Conservation (phyloP, 2,888 invertebrate species). For the Sminthurinus aureus region DNA sequence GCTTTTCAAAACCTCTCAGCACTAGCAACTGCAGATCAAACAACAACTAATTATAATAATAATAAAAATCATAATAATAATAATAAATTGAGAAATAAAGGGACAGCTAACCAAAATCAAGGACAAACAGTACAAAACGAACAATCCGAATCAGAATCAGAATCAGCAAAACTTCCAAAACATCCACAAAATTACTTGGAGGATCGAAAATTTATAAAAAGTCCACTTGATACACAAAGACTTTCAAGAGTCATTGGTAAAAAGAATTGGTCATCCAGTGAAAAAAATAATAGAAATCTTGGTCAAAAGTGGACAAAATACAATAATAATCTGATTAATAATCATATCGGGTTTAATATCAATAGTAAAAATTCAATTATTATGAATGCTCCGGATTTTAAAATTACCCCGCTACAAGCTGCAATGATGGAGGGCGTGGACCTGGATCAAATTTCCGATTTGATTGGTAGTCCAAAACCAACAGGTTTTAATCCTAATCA, state of each 20-base stretch:
- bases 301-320: not conserved
- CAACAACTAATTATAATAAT: not conserved
- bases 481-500: not conserved
- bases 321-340: too few relatives aligned
- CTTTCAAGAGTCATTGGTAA: not conserved
- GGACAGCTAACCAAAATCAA: not conserved
- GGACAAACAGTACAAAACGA: not conserved
- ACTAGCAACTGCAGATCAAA: not conserved
- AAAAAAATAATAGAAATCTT: not conserved
- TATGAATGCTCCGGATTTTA: not conserved
- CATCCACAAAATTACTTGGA: not conserved
- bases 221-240: not conserved
- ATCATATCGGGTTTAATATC: too few relatives aligned
- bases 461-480: not conserved
- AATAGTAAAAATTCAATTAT: too few relatives aligned
- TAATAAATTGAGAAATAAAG: not conserved
- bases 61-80: not conserved
- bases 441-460: slow-evolving; percentile 9
- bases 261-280: not conserved
- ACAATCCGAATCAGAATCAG: too few relatives aligned
- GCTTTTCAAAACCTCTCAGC: too few relatives aligned
- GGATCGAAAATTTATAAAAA: not conserved
- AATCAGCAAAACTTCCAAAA: not conserved
- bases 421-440: slow-evolving; percentile 21
- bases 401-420: slow-evolving; percentile 19